Evolutionary conservation across 2,797 vertebrate species (phyloP).

Genomic region (Urocyon cinereoargenteus): DNA sequence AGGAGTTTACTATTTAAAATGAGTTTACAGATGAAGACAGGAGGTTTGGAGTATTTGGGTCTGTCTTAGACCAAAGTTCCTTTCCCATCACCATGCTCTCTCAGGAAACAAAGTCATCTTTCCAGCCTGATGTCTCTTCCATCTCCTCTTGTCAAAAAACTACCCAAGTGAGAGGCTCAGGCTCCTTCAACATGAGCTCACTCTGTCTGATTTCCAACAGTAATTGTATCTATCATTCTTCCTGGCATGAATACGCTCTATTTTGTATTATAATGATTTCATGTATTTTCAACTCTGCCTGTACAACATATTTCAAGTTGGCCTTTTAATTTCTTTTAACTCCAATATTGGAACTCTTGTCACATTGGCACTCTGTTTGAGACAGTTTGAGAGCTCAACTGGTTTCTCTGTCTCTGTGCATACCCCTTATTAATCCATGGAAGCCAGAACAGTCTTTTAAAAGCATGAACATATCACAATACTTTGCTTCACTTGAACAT

Average conservation of each 20-base stretch:
- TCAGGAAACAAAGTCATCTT: neutral
- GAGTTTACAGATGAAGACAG: constrained; percentile 3
- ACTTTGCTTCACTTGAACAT: neutral
- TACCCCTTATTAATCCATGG: neutral
- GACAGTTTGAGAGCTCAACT: neutral
- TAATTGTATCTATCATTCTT: neutral
- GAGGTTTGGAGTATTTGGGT: neutral
- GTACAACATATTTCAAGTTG: neutral
- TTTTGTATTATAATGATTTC: neutral
- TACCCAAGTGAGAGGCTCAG: neutral
- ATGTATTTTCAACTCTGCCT: neutral
- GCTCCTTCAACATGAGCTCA: neutral
- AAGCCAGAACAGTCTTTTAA: neutral
- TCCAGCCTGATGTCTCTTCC: neutral
- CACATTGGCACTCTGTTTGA: neutral
- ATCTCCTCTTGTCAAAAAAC: constrained; percentile 33
- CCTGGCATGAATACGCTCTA: neutral
- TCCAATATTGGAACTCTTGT: neutral
- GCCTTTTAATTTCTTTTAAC: constrained; percentile 1
- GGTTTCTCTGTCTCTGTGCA: neutral
- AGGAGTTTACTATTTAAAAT: neutral
- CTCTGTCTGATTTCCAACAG: neutral
- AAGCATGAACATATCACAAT: neutral
- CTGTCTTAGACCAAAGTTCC: neutral
- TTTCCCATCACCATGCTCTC: neutral